Base-by-base conservation (phyloP, 2,888 invertebrate species). In the Diplazon laetatorius region DNA sequence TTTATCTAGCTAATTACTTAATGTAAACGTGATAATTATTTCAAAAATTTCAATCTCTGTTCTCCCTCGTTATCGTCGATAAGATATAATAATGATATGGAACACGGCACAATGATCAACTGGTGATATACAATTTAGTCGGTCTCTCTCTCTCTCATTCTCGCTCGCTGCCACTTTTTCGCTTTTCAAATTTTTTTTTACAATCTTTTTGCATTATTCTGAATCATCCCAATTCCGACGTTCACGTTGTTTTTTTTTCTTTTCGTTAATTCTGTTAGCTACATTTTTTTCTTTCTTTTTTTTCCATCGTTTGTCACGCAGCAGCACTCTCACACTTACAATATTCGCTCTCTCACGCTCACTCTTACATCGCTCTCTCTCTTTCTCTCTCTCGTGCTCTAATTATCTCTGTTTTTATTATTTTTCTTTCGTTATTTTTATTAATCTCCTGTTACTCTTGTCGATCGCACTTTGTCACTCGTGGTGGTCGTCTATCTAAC, bases 101-200 rank as follows among this genome's bases (percentile, higher is more conserved):
- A 86, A 87, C 85, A 84, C 85, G 85, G 83, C 85, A 85, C 84
- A 83, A 85, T 88, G 84, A 85, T 86, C 83, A 82, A 83, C 86
- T 82, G 84, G 82, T 85, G 84, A 88, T 82, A 85, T 82, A 84
- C 85, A 82, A 80, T 81, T 78, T 77, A 80, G 82, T 81, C 80
- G 76, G 69, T 76, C 80, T 78, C 73, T 75, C 76, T 72, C 73
- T 59, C 39, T 50, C 39, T 35, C 52, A 74, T 78, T 78, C 73
- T 75, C 76, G 69, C 73, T 59, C 39, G 44, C 39, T 65, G 42
- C 68, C 70, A 66, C 48, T 37, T 22, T 30, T n/a, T 30, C 42
- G 35, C 35, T 68, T 22, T 35, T 30, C 2, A 2, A 6, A 2
- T 2, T 6, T 2, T 6, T 2, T 30, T 30, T 30, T 30, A 6